Evolutionary conservation across 2,888 invertebrate genomes (phyloP).

Genomic region (Mermis nigrescens): DNA sequence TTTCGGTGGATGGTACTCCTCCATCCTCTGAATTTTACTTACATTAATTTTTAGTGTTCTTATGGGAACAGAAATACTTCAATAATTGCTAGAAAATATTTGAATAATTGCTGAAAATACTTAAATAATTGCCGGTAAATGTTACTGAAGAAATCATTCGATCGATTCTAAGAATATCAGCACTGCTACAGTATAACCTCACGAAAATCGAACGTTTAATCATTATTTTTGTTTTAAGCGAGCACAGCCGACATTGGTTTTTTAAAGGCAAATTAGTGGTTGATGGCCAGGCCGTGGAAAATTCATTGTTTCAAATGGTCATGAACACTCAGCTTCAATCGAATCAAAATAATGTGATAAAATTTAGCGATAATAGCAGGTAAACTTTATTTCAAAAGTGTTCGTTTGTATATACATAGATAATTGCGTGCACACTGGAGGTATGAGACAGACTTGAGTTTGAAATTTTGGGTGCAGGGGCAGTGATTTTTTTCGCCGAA

Average conservation of each 20-base stretch:
- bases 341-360: slow-evolving; percentile 81
- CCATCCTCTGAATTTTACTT: too few relatives aligned
- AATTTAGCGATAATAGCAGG: slow-evolving; percentile 92
- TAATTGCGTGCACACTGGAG: too few relatives aligned
- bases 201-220: too few relatives aligned
- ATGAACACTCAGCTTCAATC: slow-evolving; percentile 64
- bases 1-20: too few relatives aligned
- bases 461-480: too few relatives aligned
- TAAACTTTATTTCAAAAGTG: slow-evolving; percentile 27
- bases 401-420: too few relatives aligned
- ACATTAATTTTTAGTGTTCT: not conserved
- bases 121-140: too few relatives aligned
- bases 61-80: not conserved
- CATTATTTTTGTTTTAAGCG: slow-evolving; percentile 40
- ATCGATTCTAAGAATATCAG: too few relatives aligned
- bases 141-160: too few relatives aligned
- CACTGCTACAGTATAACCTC: too few relatives aligned
- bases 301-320: slow-evolving; percentile 76
- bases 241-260: slow-evolving; percentile 97
- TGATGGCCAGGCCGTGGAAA: slow-evolving; percentile 54
- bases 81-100: not conserved
- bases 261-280: slow-evolving; percentile 61
- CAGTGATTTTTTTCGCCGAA: too few relatives aligned
- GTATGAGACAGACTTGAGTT: too few relatives aligned
- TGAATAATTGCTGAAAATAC: not conserved